A percentile compares a stretch with the other conserved stretches of the same genome.
Conservation (phyloP, 2,113 vertebrate species). For the Crocuta crocuta region DNA sequence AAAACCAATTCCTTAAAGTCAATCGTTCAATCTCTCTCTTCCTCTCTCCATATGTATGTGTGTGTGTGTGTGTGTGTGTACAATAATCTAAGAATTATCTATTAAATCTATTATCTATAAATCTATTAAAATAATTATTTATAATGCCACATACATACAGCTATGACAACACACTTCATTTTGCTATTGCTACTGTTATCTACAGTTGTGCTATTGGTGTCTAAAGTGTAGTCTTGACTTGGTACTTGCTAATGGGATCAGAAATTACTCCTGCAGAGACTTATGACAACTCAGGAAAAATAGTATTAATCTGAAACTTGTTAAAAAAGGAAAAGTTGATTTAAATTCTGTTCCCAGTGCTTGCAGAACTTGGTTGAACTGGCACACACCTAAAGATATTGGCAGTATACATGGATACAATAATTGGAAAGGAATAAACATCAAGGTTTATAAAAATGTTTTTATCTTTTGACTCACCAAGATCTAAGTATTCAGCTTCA, state of each 20-base stretch:
- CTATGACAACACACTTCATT: not conserved
- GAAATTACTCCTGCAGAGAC: not conserved
- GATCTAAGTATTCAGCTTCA: not conserved
- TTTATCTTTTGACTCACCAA: not conserved
- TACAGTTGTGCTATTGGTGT: not conserved
- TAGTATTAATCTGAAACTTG: not conserved
- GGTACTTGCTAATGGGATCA: not conserved
- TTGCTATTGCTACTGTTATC: not conserved
- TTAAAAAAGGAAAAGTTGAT: not conserved
- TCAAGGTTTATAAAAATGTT: not conserved
- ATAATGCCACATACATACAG: not conserved
- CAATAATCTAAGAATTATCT: not conserved
- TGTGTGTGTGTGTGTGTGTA: not conserved
- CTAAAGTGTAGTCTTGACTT: not conserved
- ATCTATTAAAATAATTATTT: not conserved
- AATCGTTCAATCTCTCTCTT: not conserved
- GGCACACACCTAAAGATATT: not conserved
- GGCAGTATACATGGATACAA: not conserved
- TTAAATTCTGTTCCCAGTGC: not conserved
- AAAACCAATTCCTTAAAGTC: not conserved
- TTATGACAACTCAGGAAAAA: not conserved
- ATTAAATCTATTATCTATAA: too few species aligned
- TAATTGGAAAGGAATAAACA: constrained; percentile 17
- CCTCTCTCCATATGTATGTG: too few species aligned
- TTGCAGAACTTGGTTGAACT: not conserved